These are phyloP conservation scores for Danio rerio DNA, from an alignment of 2,113 vertebrate species.

Conservation along the genomic window DNA sequence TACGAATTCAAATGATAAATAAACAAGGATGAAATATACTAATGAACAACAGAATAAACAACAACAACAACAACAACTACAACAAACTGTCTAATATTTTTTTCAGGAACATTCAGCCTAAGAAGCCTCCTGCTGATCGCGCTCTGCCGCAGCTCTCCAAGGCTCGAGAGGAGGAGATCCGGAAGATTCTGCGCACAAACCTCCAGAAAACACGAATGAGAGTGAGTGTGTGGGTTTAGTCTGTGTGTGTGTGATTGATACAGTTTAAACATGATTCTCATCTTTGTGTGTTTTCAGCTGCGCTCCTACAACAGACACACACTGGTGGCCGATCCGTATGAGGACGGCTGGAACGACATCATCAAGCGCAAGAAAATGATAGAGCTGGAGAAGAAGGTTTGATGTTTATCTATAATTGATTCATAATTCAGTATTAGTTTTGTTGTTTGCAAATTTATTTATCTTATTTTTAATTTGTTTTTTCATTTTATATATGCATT, in stretches of 20 bases:
- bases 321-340: constrained; percentile 88
- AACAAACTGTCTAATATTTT: not conserved
- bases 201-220: constrained; percentile 95
- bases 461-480: too few species aligned
- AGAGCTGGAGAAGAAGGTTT: constrained; percentile 88
- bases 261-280: not conserved
- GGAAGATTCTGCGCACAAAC: constrained; percentile 92
- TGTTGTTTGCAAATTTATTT: too few species aligned
- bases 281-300: constrained; percentile 74
- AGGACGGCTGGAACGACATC: constrained; percentile 89
- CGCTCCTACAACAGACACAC: constrained; percentile 97
- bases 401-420: not conserved
- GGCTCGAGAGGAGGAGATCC: constrained; percentile 94
- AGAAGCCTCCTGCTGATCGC: constrained; percentile 76
- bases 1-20: too few species aligned
- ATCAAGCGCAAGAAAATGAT: constrained; percentile 86
- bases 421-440: not conserved
- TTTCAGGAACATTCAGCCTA: constrained; percentile 91
- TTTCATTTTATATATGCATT: too few species aligned
- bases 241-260: too few species aligned
- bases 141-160: constrained; percentile 86
- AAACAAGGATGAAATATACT: too few species aligned
- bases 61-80: too few species aligned
- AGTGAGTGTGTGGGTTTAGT: constrained; percentile 71
- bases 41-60: too few species aligned